Conservation (phyloP, 2,113 vertebrate species). For the Hemicordylus capensis region DNA sequence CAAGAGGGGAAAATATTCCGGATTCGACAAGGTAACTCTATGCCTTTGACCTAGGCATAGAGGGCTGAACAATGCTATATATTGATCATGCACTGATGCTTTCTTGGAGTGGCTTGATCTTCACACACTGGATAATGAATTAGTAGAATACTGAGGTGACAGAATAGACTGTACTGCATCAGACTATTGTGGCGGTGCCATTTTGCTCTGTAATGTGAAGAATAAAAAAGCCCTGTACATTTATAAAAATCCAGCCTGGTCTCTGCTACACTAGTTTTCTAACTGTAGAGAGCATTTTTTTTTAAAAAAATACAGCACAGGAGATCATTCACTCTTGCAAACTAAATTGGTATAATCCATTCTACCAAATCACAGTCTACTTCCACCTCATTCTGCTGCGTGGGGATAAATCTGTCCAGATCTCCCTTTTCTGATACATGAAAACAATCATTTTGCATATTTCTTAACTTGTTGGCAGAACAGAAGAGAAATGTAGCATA, state of each 20-base stretch:
- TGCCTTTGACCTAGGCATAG: neutral
- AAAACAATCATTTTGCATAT: neutral
- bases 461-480: neutral
- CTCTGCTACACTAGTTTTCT: too few relatives aligned
- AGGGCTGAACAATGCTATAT: neutral
- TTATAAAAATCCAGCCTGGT: too few relatives aligned
- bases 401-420: neutral
- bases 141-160: too few relatives aligned
- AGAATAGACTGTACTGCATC: too few relatives aligned
- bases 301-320: neutral
- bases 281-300: neutral
- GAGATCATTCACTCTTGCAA: too few relatives aligned
- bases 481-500: neutral
- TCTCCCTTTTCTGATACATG: neutral
- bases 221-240: neutral
- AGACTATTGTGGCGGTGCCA: neutral
- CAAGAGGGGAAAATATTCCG: neutral
- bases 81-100: neutral
- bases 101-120: too few relatives aligned
- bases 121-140: too few relatives aligned
- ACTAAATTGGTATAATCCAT: too few relatives aligned
- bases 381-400: neutral
- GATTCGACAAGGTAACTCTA: neutral
- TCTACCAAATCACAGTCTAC: neutral
- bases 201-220: neutral